Evolutionary conservation across 2,888 invertebrate genomes (phyloP), one percentile per base, ranked within the genome.

Genomic region (Lithophane semibrunnea): DNA sequence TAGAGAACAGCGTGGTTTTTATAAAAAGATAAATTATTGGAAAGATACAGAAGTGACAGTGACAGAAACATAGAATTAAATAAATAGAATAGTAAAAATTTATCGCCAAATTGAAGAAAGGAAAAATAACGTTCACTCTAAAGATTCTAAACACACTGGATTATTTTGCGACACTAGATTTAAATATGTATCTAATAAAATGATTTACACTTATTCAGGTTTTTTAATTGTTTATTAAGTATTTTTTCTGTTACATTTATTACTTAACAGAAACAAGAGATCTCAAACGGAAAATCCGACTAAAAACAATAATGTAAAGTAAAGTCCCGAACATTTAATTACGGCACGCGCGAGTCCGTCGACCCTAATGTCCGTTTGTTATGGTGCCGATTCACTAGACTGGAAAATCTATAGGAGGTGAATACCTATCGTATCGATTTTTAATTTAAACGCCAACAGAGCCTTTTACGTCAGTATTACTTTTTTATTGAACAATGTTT

Each of bases 391-490:
- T 78, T 89, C 92, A 92, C 90, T 90, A 95, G 94, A 94, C 94
- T 93, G 94, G 92, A 94, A 94, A 94, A 92, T 89, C 90, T 90
- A 89, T 91, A 88, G 90, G 83, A 90, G 90, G 87, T 89, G 89
- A 89, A 89, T 90, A 91, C 90, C 86, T 92, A 94, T 94, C 88
- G 93, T 92, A 95, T 95, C 88, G 94, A 95, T 94, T 95, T 93
- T 94, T 92, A 92, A 93, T 93, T 94, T 91, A 85, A 85, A 88
- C 87, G 83, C 81, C 84, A 79, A 85, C 79, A 67, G 52, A n/a
- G n/a, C n/a, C 24, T 5, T 3, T n/a, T 8, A 13, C 3, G 9
- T 9, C 21, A 9, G 44, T 60, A 71, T 75, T 60, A 10, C 0
- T 60, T n/a, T 64, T 60, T 65, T 42, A 60, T 44, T 37, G 21